phyloP scores from a whole-genome alignment of 1,140 invertebrate genomes.

The Formica selysi region DNA sequence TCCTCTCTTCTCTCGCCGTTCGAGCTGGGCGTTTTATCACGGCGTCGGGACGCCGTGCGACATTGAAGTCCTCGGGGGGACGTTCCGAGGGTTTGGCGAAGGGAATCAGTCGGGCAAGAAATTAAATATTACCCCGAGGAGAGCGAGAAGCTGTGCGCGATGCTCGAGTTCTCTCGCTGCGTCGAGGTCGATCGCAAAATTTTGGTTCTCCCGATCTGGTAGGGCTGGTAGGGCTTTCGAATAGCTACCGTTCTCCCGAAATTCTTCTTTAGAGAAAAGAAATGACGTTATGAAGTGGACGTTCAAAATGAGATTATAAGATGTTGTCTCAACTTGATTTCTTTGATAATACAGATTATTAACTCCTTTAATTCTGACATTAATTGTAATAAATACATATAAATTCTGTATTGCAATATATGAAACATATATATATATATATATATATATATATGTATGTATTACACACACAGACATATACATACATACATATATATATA shows the following conservation, averaged over 20 bases:
- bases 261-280: neutral
- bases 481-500: too few relatives aligned
- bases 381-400: neutral
- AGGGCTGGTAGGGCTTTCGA: neutral
- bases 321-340: neutral
- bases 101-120: conserved; percentile 80
- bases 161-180: neutral
- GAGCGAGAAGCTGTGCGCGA: conserved; percentile 41
- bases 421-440: neutral
- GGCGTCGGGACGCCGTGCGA: conserved; percentile 41
- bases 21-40: conserved; percentile 72
- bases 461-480: too few relatives aligned
- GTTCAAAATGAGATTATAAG: neutral
- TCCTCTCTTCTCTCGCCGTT: neutral
- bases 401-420: neutral
- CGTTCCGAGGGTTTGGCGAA: conserved; percentile 64
- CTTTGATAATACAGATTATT: neutral
- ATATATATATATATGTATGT: too few relatives aligned
- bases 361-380: neutral
- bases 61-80: conserved; percentile 58
- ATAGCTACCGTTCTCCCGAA: neutral
- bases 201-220: conserved; percentile 1
- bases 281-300: neutral
- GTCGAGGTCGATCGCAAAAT: conserved; percentile 26
- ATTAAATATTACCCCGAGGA: conserved; percentile 81